Conservation (phyloP, 2,888 invertebrate genomes). For the Drosophila tripunctata region DNA sequence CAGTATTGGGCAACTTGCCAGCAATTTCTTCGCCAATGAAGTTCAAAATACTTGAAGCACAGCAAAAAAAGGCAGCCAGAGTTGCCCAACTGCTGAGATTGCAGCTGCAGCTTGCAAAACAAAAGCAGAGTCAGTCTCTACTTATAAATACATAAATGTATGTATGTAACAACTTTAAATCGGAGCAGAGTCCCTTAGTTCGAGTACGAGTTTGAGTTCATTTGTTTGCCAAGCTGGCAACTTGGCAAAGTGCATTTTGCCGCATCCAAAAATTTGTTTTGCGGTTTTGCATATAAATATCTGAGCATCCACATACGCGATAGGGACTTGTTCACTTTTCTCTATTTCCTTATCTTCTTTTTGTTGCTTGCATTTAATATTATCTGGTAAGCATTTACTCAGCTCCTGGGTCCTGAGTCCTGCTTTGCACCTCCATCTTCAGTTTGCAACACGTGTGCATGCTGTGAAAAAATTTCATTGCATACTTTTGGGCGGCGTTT, state of each 20-base stretch:
- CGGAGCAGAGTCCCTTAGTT: slow-evolving; percentile 30
- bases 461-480: slow-evolving; percentile 54
- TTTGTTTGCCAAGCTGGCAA: slow-evolving; percentile 72
- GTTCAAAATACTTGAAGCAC: slow-evolving; percentile 61
- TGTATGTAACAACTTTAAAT: slow-evolving; percentile 25
- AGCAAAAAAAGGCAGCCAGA: slow-evolving; percentile 38
- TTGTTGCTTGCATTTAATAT: slow-evolving; percentile 57
- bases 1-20: slow-evolving; percentile 57
- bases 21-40: slow-evolving; percentile 57
- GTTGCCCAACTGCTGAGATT: slow-evolving; percentile 56
- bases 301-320: slow-evolving; percentile 44
- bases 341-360: neutral
- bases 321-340: neutral
- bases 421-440: neutral
- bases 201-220: slow-evolving; percentile 58
- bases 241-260: slow-evolving; percentile 72
- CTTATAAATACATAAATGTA: slow-evolving; percentile 2
- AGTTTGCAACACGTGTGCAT: slow-evolving; percentile 39
- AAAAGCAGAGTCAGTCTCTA: slow-evolving; percentile 30
- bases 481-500: slow-evolving; percentile 41
- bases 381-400: slow-evolving; percentile 57
- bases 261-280: slow-evolving; percentile 74
- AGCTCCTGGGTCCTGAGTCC: slow-evolving; percentile 22
- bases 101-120: slow-evolving; percentile 51
- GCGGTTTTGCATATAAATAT: slow-evolving; percentile 69